These are phyloP conservation scores for Protomyctophum bolini DNA, from an alignment of 2,113 vertebrate species.

Conservation along the genomic window DNA sequence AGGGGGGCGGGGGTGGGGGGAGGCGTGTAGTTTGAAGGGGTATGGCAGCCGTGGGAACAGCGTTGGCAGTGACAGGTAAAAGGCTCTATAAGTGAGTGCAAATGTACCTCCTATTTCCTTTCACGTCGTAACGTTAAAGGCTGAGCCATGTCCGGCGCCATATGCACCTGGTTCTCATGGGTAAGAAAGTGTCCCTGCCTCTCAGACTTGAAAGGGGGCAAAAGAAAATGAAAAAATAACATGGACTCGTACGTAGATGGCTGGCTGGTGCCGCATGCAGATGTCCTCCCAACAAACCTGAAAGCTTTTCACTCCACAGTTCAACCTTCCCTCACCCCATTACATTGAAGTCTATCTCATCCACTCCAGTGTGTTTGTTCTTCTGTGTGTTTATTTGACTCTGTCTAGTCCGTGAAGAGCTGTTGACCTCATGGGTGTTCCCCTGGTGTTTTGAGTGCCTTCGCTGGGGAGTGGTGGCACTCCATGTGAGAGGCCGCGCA, in stretches of 20 bases:
- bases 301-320: background rate
- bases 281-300: background rate
- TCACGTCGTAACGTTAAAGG: constrained; percentile 3
- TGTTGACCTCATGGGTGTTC: background rate
- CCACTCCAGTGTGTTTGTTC: background rate
- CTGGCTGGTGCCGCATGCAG: background rate
- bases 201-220: constrained; percentile 14
- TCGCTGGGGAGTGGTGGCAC: background rate
- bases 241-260: background rate
- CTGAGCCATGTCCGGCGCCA: background rate
- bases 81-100: constrained; percentile 36
- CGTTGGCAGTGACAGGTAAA: constrained; percentile 6
- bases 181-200: background rate
- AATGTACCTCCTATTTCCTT: constrained; percentile 25
- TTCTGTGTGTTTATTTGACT: constrained; percentile 37
- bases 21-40: background rate
- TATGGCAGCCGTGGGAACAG: background rate
- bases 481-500: background rate
- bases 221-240: background rate
- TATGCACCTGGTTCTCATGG: background rate
- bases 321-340: constrained; percentile 1
- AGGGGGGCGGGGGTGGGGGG: background rate
- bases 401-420: background rate
- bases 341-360: constrained; percentile 27
- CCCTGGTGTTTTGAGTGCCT: constrained; percentile 33